Conservation (phyloP, 2,113 vertebrate species). For the Mesembrinibis cayennensis region DNA sequence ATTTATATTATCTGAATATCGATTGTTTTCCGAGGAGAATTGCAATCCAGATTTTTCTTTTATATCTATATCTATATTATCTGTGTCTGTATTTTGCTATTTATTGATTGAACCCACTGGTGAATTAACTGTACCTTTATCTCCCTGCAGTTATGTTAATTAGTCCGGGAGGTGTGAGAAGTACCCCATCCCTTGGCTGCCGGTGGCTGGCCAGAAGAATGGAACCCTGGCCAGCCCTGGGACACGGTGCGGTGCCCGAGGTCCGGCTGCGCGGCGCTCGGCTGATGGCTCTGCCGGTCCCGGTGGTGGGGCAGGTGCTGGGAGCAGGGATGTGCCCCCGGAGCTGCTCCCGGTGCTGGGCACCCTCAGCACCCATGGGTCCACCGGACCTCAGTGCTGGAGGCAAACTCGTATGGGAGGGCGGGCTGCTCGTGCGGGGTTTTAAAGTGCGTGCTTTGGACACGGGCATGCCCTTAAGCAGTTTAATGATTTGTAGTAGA, state of each 20-base stretch:
- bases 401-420: accelerated
- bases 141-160: neutral
- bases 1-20: neutral
- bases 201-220: neutral
- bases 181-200: accelerated
- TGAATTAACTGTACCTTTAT: neutral
- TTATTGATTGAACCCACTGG: neutral
- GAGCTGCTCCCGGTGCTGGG: accelerated
- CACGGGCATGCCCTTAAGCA: accelerated
- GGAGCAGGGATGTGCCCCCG: neutral
- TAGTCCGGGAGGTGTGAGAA: neutral
- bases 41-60: neutral
- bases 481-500: neutral
- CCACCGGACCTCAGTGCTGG: accelerated
- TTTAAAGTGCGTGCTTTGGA: accelerated
- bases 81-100: neutral
- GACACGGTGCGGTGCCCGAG: accelerated
- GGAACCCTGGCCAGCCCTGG: accelerated
- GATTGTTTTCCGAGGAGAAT: neutral
- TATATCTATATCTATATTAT: neutral
- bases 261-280: accelerated
- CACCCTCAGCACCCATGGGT: accelerated
- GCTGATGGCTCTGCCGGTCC: neutral
- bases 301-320: neutral
- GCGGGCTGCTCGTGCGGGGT: accelerated